Evolutionary conservation across 2,113 vertebrate species (phyloP), one percentile per base, ranked within the genome.

Genomic region (Albula goreensis): DNA sequence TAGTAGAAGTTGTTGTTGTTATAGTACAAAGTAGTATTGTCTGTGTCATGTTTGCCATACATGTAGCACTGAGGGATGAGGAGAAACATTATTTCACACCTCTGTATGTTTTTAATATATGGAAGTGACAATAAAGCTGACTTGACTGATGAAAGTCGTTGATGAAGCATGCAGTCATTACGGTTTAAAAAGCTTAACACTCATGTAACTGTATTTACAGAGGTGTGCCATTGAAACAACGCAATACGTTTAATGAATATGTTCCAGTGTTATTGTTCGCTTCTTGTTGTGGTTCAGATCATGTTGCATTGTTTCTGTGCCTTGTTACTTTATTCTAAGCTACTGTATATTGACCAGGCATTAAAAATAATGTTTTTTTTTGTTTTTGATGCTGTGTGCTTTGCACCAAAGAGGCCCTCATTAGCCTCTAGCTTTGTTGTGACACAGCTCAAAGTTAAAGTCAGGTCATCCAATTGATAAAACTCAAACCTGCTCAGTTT

Each of bases 331-430:
- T 41, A 41, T 41, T 41, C 31, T 41, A 41, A 41, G 31, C 31
- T 41, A 41, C 31, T 41, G 31, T 1, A 41, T 41, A 41, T 41
- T 41, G 31, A 41, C 31, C 31, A 1, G 31, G 79, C 50, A 85
- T 85, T 86, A 83, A 78, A 82, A 15, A 22, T 0, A 4, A 5
- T 13, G 60, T 19, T 66, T 22, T 19, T 66, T 22, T 66, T 15
- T 22, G 60, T 22, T 89, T 90, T 86, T 88, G 89, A 87, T 89
- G 88, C 88, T 90, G 90, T 88, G 92, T 94, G 92, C 31, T 41
- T 41, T 41, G 31, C 31, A 41, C 31, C 31, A 41, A 41, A 41
- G 91, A 85, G 86, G 89, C 89, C 93, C 90, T 92, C 51, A 66
- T 88, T 88, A 90, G 91, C 91, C 88, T 81, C 80, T 31, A 56